These are phyloP conservation scores for Caerostris darwini DNA, from an alignment of 1,140 invertebrate genomes.

Conservation along the genomic window DNA sequence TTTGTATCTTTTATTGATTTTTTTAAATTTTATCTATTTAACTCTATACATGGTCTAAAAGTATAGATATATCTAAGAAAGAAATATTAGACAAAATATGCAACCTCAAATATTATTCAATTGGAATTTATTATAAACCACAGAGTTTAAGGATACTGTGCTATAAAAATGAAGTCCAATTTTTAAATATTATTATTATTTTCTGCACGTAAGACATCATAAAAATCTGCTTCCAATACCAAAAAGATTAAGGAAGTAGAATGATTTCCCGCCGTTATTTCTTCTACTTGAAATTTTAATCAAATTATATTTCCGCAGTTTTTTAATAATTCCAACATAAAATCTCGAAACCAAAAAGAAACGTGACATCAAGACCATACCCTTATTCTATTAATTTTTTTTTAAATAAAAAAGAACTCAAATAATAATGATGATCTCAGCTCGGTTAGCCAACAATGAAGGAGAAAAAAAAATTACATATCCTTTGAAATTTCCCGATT, in stretches of 20 bases:
- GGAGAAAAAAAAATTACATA: background rate
- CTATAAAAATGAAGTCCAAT: too few relatives aligned
- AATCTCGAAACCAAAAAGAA: background rate
- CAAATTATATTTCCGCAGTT: background rate
- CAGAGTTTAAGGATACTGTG: too few relatives aligned
- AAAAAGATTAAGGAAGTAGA: background rate
- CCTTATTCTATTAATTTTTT: too few relatives aligned
- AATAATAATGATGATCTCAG: slow-evolving; percentile 28
- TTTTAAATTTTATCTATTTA: too few relatives aligned
- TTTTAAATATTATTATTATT: too few relatives aligned
- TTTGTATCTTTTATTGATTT: too few relatives aligned
- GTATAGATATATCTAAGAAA: too few relatives aligned
- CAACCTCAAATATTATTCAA: too few relatives aligned
- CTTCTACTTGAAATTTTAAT: slow-evolving; percentile 2
- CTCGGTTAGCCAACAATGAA: slow-evolving; percentile 42
- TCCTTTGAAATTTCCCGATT: slow-evolving; percentile 6
- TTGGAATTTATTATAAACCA: too few relatives aligned
- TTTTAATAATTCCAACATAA: background rate
- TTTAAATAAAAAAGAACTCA: background rate
- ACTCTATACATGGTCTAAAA: too few relatives aligned
- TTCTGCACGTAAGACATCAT: too few relatives aligned
- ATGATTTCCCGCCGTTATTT: background rate
- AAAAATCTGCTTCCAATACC: background rate
- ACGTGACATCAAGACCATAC: background rate
- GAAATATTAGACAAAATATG: too few relatives aligned